Base-by-base conservation (phyloP, 2,888 invertebrate genomes). In the Drosophila cracens region DNA sequence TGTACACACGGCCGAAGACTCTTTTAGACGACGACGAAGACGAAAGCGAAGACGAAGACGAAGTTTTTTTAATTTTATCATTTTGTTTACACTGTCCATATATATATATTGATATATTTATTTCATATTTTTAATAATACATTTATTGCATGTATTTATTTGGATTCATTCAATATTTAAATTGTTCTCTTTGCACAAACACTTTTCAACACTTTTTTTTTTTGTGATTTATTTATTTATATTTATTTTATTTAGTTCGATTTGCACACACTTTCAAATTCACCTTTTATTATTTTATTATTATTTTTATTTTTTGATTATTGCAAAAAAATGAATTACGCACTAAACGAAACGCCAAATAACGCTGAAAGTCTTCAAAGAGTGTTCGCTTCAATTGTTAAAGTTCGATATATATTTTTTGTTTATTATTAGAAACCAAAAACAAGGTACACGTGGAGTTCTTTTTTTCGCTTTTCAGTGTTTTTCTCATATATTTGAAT, bases 381-480 rank as follows among this genome's bases (percentile, higher is more conserved):
- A 92, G 91, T 92, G 91, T 92, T 91, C 91, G 91, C 91, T 92
- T 86, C 72, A 77, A 81, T 73, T 70, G 25, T 43, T 13, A 58
- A 43, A 79, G 63, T 79, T 71, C 69, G 48, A 63, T 53, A 46
- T 7, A 46, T 46, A 8, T 79, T 75, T 61, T 79, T 76, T 65
- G 34, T 43, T 78, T 75, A 61, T 77, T 74, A 58, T 40, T 49
- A 60, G 63, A 69, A 79, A 76, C 62, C 70, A 66, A 80, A 77
- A 81, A 66, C 54, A 77, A 52, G 57, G 67, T 70, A 82, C 78
- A 83, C 83, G 80, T 77, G 49, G 77, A 82, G 83, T 77, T 83
- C 63, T 71, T 82, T 64, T 40, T 57, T 70, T 46, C 46, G 25
- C 46, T 25, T 16, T 73, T 63, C 27, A 88, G 88, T 90, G 90